Percentiles rank a stretch among this genome's conserved stretches.
Conservation (phyloP, 2,797 vertebrate genomes). For the Tangara arthus region DNA sequence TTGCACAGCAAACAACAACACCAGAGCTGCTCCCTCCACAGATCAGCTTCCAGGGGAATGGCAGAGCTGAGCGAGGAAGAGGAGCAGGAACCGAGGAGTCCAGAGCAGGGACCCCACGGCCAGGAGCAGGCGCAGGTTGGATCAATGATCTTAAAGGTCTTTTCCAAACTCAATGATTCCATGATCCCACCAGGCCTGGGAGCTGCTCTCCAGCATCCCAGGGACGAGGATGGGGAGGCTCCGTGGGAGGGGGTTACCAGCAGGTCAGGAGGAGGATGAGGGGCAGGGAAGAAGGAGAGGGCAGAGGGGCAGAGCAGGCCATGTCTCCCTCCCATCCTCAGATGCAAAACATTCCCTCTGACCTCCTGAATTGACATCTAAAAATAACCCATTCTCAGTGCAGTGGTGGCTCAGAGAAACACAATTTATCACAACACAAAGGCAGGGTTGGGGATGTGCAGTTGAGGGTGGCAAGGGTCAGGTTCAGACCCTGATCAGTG, state of each 20-base stretch:
- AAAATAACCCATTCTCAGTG: neutral
- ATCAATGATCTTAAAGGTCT: neutral
- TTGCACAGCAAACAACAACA: constrained; percentile 22
- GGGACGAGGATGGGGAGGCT: neutral
- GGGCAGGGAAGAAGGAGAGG: neutral
- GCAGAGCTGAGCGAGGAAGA: rapidly evolving
- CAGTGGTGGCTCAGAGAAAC: neutral
- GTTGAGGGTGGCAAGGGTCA: neutral
- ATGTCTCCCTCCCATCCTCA: neutral
- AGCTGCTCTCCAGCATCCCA: neutral
- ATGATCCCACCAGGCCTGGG: neutral
- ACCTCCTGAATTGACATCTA: neutral
- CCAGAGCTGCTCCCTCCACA: neutral
- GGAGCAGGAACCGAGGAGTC: neutral
- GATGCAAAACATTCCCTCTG: constrained; percentile 19
- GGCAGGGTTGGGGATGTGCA: neutral
- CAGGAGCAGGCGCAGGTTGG: neutral
- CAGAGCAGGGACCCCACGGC: rapidly evolving
- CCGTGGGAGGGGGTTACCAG: neutral
- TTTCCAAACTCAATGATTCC: neutral
- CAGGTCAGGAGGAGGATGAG: neutral
- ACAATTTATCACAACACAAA: neutral
- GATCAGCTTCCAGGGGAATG: neutral
- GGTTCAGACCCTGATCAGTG: neutral
- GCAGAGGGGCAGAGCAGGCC: neutral